phyloP scores from a whole-genome alignment of 2,797 vertebrate species.

The Otolemur crassicaudatus region DNA sequence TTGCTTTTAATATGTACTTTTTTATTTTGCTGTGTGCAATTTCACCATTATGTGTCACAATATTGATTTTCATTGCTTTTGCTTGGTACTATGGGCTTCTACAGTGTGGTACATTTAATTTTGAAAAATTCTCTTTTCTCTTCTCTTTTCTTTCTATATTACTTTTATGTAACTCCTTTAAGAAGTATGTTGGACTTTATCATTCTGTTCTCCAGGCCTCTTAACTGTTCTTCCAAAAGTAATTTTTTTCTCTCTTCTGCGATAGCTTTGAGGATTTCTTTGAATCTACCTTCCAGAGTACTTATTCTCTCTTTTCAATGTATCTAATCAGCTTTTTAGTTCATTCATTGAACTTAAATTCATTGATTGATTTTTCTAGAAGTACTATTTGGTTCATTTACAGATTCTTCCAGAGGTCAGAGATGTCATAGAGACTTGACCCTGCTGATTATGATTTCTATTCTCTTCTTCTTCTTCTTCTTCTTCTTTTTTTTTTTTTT shows the following conservation, averaged over 20 bases:
- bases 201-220: not conserved
- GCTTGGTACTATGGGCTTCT: not conserved
- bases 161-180: not conserved
- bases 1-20: not conserved
- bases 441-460: not conserved
- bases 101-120: not conserved
- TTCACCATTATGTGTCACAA: not conserved
- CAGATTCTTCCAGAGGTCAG: not conserved
- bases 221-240: not conserved
- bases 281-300: not conserved
- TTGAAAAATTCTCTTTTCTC: not conserved
- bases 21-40: not conserved
- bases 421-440: not conserved
- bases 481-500: too few species aligned
- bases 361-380: not conserved
- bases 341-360: not conserved
- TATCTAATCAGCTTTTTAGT: not conserved
- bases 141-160: not conserved
- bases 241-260: not conserved
- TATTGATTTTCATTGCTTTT: not conserved
- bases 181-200: not conserved
- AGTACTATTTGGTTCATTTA: not conserved
- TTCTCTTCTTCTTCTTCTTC: not conserved
- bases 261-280: not conserved
- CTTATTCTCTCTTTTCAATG: not conserved